Percentiles rank a stretch among this genome's conserved stretches.
Evolutionary conservation across 2,888 invertebrate genomes (phyloP).

Genomic region (Drosophila merina): DNA sequence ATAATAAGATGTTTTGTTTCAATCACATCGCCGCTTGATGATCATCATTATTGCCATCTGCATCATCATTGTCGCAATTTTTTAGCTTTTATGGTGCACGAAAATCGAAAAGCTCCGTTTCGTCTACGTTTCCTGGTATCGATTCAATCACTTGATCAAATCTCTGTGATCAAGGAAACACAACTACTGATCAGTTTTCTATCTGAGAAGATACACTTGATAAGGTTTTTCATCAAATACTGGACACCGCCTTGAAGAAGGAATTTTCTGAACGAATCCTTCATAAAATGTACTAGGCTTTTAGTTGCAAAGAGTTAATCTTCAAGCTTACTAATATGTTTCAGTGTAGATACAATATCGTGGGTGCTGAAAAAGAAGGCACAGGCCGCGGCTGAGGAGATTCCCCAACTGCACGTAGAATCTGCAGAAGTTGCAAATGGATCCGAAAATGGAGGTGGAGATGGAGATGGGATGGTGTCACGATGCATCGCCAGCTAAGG

Average conservation of each 20-base stretch:
- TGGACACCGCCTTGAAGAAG: too few species aligned
- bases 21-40: conserved; percentile 77
- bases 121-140: not conserved
- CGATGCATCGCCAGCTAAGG: conserved; percentile 49
- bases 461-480: conserved; percentile 71
- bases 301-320: too few species aligned
- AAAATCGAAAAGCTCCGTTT: conserved; percentile 20
- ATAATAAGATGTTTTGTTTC: conserved; percentile 79
- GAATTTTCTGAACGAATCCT: too few species aligned
- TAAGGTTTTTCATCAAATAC: too few species aligned
- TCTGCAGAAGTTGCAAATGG: conserved; percentile 28
- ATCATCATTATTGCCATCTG: conserved; percentile 24
- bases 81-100: conserved; percentile 30
- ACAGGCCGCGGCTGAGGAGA: conserved; percentile 18
- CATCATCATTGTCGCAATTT: conserved; percentile 20
- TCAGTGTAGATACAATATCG: conserved; percentile 8
- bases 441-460: conserved; percentile 25
- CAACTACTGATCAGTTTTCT: too few species aligned
- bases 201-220: not conserved
- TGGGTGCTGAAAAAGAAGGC: conserved; percentile 22
- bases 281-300: too few species aligned
- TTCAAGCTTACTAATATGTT: not conserved
- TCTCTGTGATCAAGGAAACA: not conserved
- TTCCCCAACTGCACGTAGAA: conserved; percentile 46
- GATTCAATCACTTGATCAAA: not conserved